Conservation (phyloP, 2,797 vertebrate species). For the Avahi laniger region DNA sequence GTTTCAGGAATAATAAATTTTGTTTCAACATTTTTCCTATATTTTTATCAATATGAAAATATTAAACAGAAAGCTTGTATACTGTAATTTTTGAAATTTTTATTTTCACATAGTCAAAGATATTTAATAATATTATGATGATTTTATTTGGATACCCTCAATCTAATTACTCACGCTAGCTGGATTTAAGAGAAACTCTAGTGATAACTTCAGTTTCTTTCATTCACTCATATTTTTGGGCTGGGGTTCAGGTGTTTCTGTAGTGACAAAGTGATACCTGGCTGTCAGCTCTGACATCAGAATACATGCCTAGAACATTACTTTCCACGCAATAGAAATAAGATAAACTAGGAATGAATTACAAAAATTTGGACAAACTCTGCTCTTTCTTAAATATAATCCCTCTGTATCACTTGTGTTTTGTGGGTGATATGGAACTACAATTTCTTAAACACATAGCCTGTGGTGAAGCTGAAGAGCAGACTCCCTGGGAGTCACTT, state of each 20-base stretch:
- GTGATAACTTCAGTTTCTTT: not conserved
- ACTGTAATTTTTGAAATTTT: not conserved
- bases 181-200: conserved; percentile 8
- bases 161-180: not conserved
- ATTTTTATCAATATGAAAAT: not conserved
- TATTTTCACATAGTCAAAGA: not conserved
- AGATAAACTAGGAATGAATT: not conserved
- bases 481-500: not conserved
- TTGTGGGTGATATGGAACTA: not conserved
- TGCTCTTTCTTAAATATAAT: not conserved
- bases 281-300: not conserved
- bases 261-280: not conserved
- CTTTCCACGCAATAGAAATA: not conserved
- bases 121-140: not conserved
- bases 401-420: not conserved
- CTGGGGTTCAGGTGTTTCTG: not conserved
- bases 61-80: not conserved
- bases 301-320: not conserved
- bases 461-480: not conserved
- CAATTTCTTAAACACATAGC: not conserved
- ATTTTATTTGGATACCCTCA: not conserved
- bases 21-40: not conserved
- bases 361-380: not conserved
- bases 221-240: not conserved
- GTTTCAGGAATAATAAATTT: not conserved